phyloP scores from a whole-genome alignment of 1,140 invertebrate genomes.

The Drosophila lowei region DNA sequence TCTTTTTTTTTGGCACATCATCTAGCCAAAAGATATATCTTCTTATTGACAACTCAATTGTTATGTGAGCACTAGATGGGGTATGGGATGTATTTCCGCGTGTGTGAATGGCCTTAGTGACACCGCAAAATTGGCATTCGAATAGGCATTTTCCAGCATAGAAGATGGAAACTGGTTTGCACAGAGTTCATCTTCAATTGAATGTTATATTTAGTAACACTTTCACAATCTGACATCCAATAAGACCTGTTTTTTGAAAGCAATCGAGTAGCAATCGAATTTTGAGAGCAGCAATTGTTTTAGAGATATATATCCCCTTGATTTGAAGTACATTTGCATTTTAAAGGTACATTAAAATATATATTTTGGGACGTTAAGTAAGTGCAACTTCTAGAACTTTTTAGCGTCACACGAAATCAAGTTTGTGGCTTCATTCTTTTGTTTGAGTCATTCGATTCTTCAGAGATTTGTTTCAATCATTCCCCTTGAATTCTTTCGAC shows the following conservation, averaged over 20 bases:
- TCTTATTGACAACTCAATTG: constrained; percentile 42
- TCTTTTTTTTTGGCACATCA: constrained; percentile 33
- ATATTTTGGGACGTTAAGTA: too few relatives aligned
- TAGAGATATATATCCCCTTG: too few relatives aligned
- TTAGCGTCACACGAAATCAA: constrained; percentile 41
- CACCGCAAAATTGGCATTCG: constrained; percentile 28
- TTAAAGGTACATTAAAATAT: constrained; percentile 7
- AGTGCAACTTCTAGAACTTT: constrained; percentile 2
- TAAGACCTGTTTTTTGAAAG: constrained; percentile 12
- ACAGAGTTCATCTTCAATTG: constrained; percentile 30
- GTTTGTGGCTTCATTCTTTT: constrained; percentile 54
- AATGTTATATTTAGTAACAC: constrained; percentile 16
- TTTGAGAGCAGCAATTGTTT: neutral
- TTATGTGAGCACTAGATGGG: constrained; percentile 40
- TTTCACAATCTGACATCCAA: constrained; percentile 23
- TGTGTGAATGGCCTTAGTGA: constrained; percentile 31
- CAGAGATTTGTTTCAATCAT: neutral
- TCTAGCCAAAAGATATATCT: constrained; percentile 31
- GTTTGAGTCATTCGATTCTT: constrained; percentile 12
- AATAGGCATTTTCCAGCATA: constrained; percentile 26
- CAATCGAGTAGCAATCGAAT: neutral
- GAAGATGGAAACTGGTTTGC: constrained; percentile 32
- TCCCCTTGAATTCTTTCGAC: constrained; percentile 5
- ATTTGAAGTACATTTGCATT: too few relatives aligned
- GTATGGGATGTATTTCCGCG: constrained; percentile 30